phyloP scores from a whole-genome alignment of 2,888 invertebrate genomes.

The Myopa tessellatipennis region DNA sequence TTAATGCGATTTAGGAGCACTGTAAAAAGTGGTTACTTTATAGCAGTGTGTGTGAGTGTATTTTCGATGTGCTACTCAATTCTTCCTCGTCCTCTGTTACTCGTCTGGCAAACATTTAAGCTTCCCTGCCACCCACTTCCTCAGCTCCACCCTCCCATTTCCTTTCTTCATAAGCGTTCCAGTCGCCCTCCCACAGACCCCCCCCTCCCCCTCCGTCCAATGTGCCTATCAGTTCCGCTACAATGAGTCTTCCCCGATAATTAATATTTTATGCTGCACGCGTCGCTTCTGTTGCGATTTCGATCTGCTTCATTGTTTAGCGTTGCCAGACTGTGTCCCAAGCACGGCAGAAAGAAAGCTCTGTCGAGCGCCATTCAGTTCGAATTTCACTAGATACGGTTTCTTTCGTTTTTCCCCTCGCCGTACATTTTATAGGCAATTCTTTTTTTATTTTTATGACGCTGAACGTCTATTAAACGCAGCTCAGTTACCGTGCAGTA shows the following conservation, averaged over 20 bases:
- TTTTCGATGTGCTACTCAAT: background rate
- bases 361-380: background rate
- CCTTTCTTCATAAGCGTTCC: too few species aligned
- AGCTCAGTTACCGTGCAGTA: constrained; percentile 30
- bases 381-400: background rate
- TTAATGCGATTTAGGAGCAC: constrained; percentile 25
- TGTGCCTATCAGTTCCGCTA: background rate
- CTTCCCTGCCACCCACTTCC: background rate
- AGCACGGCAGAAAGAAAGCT: background rate
- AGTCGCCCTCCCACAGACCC: background rate
- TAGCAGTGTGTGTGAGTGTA: background rate
- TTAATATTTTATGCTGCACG: constrained; percentile 52
- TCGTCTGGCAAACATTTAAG: background rate
- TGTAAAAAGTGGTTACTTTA: background rate
- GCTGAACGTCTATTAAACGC: constrained; percentile 31
- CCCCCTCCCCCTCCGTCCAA: background rate
- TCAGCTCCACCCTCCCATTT: background rate
- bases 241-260: constrained; percentile 44
- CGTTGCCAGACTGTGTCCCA: constrained; percentile 4
- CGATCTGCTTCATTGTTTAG: constrained; percentile 44
- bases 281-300: constrained; percentile 51
- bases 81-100: background rate
- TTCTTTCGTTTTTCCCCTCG: background rate
- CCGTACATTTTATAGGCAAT: constrained; percentile 24
- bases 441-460: constrained; percentile 23